These are phyloP conservation scores for Elegia similella DNA, from an alignment of 2,888 invertebrate genomes.

Conservation along the genomic window DNA sequence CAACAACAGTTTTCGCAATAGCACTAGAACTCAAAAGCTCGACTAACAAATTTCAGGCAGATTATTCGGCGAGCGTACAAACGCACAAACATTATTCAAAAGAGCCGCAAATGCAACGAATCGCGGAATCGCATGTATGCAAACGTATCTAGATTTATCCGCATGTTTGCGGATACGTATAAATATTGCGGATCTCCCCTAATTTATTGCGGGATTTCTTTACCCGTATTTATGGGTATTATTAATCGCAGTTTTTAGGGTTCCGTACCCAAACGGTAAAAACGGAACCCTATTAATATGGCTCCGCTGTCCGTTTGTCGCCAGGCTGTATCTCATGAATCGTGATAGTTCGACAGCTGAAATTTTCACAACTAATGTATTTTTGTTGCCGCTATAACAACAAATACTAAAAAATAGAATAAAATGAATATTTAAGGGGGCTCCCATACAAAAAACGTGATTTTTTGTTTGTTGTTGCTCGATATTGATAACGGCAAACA, in stretches of 20 bases:
- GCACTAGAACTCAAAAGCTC: conserved; percentile 1
- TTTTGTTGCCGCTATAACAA: too few relatives aligned
- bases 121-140: conserved; percentile 4
- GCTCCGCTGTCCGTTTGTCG: too few relatives aligned
- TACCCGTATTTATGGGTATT: conserved; percentile 4
- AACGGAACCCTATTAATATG: too few relatives aligned
- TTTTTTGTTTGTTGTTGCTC: too few relatives aligned
- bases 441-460: too few relatives aligned
- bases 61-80: conserved; percentile 1
- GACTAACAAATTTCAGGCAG: conserved; percentile 3
- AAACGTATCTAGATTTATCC: conserved; percentile 13
- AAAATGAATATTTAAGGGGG: too few relatives aligned
- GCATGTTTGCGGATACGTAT: conserved; percentile 11
- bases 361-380: too few relatives aligned
- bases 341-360: too few relatives aligned
- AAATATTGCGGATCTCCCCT: conserved; percentile 15
- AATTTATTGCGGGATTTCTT: conserved; percentile 15
- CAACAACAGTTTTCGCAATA: conserved; percentile 4
- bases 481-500: too few relatives aligned
- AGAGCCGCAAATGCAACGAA: conserved; percentile 4
- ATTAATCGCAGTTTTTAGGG: conserved; percentile 14
- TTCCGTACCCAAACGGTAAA: too few relatives aligned
- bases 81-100: conserved; percentile 14
- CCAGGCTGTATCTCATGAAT: too few relatives aligned
- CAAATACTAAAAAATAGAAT: too few relatives aligned